Conservation (phyloP, 92 coral and sea anemone species). For the Paramuricea clavata region DNA sequence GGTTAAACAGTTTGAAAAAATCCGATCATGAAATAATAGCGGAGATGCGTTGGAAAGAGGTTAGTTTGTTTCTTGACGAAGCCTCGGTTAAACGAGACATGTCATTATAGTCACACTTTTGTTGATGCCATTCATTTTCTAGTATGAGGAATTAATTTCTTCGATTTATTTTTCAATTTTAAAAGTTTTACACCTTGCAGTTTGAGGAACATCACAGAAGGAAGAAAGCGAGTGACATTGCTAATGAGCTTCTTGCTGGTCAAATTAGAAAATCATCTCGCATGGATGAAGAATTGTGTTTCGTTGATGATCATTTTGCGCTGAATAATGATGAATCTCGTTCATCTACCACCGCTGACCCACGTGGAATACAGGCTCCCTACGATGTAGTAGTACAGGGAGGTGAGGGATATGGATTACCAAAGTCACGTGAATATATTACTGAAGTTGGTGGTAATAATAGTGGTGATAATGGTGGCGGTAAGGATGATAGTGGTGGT, state of each 20-base stretch:
- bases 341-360: background rate
- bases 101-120: too few species aligned
- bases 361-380: too few species aligned
- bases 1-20: constrained; percentile 19
- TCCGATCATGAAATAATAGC: constrained; percentile 16
- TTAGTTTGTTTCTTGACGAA: background rate
- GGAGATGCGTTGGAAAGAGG: constrained; percentile 1
- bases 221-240: background rate
- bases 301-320: constrained; percentile 17
- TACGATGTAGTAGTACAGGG: too few species aligned
- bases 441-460: background rate
- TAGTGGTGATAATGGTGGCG: background rate
- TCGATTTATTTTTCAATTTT: too few species aligned
- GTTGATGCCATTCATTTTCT: too few species aligned
- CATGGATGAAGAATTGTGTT: constrained; percentile 11
- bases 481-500: background rate
- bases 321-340: background rate
- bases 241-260: background rate
- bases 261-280: constrained; percentile 5
- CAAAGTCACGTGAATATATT: too few species aligned
- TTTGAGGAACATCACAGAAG: background rate
- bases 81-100: too few species aligned
- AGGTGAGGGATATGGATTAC: too few species aligned
- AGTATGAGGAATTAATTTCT: too few species aligned
- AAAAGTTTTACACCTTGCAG: too few species aligned